Evolutionary conservation across 92 coral and sea anemone genomes (phyloP).

Genomic region (Galaxea fascicularis): DNA sequence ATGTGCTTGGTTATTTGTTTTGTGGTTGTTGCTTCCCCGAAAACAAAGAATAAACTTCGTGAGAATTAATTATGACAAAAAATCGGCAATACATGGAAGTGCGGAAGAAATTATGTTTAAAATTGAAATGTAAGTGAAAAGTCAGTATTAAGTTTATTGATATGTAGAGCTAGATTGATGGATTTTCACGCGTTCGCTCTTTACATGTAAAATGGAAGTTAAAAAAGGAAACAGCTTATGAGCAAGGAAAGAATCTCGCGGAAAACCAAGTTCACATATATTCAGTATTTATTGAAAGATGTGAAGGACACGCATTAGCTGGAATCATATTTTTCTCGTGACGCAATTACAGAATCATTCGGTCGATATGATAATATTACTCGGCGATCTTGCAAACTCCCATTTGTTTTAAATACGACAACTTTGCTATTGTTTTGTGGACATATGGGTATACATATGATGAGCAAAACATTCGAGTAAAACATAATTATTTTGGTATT

Average conservation of each 20-base stretch:
- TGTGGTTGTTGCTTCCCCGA: neutral
- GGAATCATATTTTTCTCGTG: too few relatives aligned
- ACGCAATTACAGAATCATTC: neutral
- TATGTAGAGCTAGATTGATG: neutral
- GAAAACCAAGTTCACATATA: neutral
- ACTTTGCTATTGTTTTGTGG: too few relatives aligned
- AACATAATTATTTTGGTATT: too few relatives aligned
- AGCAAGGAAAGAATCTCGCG: neutral
- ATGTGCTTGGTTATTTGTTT: constrained; percentile 3
- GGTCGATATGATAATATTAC: neutral
- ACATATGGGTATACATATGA: too few relatives aligned
- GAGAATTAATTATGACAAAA: neutral
- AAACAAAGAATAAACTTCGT: neutral
- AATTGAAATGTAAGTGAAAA: neutral
- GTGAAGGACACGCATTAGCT: too few relatives aligned
- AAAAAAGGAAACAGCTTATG: too few relatives aligned
- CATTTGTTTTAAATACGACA: too few relatives aligned
- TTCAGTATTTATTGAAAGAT: too few relatives aligned
- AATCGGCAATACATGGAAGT: neutral
- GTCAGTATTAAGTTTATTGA: neutral
- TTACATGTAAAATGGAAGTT: too few relatives aligned
- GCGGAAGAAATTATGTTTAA: neutral
- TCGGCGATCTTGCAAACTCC: neutral
- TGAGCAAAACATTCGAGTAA: too few relatives aligned
- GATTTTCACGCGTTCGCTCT: too few relatives aligned